phyloP scores from a whole-genome alignment of 1,140 invertebrate genomes.

The Hyles euphorbiae region DNA sequence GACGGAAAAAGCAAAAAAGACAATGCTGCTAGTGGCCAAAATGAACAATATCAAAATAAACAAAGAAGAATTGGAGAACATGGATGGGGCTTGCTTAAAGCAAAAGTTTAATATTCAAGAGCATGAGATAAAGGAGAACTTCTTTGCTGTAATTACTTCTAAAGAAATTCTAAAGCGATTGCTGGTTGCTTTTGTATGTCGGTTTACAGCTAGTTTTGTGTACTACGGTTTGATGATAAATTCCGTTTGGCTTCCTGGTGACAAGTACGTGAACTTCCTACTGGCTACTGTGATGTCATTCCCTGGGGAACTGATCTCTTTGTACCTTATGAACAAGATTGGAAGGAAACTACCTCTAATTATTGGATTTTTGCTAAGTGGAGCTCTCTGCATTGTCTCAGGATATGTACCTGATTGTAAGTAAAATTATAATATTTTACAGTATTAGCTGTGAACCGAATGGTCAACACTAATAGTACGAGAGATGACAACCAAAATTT shows the following conservation, averaged over 20 bases:
- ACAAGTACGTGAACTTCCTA: conserved; percentile 82
- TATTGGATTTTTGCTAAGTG: conserved; percentile 4
- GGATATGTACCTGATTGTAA: conserved; percentile 52
- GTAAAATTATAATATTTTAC: conserved; percentile 16
- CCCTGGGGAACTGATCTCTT: conserved; percentile 80
- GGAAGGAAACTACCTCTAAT: conserved; percentile 9
- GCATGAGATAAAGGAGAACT: conserved; percentile 47
- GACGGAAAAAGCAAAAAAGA: conserved; percentile 77
- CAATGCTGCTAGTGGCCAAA: conserved; percentile 76
- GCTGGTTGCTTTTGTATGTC: conserved; percentile 76
- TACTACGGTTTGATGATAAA: conserved; percentile 88
- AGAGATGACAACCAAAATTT: too few relatives aligned
- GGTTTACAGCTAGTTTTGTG: conserved; percentile 82
- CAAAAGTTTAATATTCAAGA: conserved; percentile 45
- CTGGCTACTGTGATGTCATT: conserved; percentile 80
- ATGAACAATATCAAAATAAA: conserved; percentile 75
- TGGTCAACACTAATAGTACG: too few relatives aligned
- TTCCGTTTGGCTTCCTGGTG: conserved; percentile 82
- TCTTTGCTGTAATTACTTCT: conserved; percentile 50
- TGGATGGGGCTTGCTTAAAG: conserved; percentile 41
- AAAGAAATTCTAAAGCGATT: conserved; percentile 53
- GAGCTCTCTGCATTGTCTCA: conserved; percentile 77
- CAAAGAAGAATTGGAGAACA: conserved; percentile 30
- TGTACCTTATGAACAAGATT: conserved; percentile 39
- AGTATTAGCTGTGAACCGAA: not conserved